Conservation (phyloP, 1,140 invertebrate genomes). For the Bilobella aurantiaca region DNA sequence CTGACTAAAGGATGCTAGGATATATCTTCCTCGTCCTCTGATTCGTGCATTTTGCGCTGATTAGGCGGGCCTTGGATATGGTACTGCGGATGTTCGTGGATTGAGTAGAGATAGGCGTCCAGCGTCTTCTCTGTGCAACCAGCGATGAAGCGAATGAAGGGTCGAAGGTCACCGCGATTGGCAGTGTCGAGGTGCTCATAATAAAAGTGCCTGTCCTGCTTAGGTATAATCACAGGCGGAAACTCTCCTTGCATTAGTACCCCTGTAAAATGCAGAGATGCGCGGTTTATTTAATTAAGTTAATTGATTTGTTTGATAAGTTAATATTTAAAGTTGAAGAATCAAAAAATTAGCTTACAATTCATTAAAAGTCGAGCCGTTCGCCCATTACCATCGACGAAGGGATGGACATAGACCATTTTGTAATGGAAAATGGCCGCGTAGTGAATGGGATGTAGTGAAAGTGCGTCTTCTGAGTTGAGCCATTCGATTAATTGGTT, state of each 20-base stretch:
- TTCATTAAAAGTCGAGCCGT: conserved; percentile 94
- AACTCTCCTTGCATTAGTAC: conserved; percentile 96
- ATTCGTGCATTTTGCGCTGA: not conserved
- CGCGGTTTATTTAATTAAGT: not conserved
- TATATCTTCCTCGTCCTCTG: not conserved
- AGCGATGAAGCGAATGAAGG: conserved; percentile 90
- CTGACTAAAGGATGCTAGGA: not conserved
- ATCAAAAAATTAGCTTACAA: conserved; percentile 23
- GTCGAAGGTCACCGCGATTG: conserved; percentile 81
- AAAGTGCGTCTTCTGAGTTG: conserved; percentile 71
- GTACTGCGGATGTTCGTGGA: conserved; percentile 40
- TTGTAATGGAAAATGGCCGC: conserved; percentile 73
- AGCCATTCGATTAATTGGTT: conserved; percentile 78
- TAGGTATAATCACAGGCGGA: conserved; percentile 88
- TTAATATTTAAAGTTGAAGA: too few relatives aligned
- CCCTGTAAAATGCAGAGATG: not conserved
- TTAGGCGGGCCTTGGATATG: not conserved
- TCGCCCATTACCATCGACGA: conserved; percentile 85
- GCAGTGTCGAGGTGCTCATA: conserved; percentile 58
- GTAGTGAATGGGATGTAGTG: conserved; percentile 64
- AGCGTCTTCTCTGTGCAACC: conserved; percentile 85
- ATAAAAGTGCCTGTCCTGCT: conserved; percentile 64
- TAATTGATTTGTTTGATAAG: too few relatives aligned
- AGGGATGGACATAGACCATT: conserved; percentile 84
- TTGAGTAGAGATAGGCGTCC: conserved; percentile 84